These are phyloP conservation scores for Microtus richardsoni DNA, from an alignment of 2,113 vertebrate genomes.

Conservation along the genomic window DNA sequence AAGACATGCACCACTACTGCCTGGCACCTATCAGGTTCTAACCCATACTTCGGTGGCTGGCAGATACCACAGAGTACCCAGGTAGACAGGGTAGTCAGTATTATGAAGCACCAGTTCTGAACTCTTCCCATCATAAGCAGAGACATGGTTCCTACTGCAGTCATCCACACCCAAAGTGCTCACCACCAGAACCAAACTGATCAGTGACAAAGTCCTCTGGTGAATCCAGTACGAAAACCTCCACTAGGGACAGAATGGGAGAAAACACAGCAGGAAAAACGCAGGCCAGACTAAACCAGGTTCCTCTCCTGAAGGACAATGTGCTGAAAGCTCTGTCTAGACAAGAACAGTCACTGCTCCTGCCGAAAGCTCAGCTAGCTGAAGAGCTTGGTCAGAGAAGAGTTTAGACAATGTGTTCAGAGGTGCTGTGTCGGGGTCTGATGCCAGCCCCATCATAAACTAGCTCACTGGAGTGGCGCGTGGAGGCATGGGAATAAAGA, in stretches of 20 bases:
- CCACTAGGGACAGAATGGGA: background rate
- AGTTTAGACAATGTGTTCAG: constrained; percentile 20
- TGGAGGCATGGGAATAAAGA: too few relatives aligned
- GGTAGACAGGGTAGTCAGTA: background rate
- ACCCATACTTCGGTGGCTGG: background rate
- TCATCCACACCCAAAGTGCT: background rate
- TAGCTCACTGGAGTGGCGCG: too few relatives aligned
- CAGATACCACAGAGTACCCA: background rate
- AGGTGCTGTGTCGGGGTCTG: too few relatives aligned
- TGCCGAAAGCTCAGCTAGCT: background rate
- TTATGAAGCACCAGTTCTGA: background rate
- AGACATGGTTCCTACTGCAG: background rate
- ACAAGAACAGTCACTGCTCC: background rate
- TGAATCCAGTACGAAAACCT: constrained; percentile 43
- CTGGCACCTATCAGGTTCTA: background rate
- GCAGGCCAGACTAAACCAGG: background rate
- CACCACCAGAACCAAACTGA: background rate
- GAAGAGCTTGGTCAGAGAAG: constrained; percentile 11
- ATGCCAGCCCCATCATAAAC: too few relatives aligned
- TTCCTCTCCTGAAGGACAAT: background rate
- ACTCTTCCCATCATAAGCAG: background rate
- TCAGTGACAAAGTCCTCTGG: constrained; percentile 19
- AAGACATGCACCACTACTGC: too few relatives aligned
- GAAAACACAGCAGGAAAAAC: background rate
- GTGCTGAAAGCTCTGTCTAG: constrained; percentile 10